A percentile compares a stretch with the other conserved stretches of the same genome.
These are phyloP conservation scores for Tyria jacobaeae DNA, from an alignment of 2,888 invertebrate genomes.

Conservation along the genomic window DNA sequence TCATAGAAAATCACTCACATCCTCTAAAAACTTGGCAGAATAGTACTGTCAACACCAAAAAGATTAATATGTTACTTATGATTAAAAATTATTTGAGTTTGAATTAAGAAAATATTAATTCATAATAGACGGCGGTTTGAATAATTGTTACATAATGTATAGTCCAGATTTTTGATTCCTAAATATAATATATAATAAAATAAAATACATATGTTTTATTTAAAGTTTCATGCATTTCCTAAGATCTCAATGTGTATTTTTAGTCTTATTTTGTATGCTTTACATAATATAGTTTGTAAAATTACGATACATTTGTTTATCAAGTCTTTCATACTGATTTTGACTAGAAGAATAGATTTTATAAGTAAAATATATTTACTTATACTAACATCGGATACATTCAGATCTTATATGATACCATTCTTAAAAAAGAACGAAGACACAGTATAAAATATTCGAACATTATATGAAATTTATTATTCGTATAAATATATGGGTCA, in stretches of 20 bases:
- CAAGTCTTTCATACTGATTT: slow-evolving; percentile 40
- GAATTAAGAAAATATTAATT: too few species aligned
- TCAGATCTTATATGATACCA: slow-evolving; percentile 1
- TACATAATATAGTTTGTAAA: slow-evolving; percentile 9
- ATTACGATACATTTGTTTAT: slow-evolving; percentile 18
- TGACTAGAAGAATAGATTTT: slow-evolving; percentile 45
- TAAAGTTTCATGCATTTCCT: background rate
- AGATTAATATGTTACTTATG: too few species aligned
- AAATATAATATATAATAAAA: background rate
- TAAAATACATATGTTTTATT: background rate
- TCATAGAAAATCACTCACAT: too few species aligned
- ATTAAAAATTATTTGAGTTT: too few species aligned
- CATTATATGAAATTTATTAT: background rate
- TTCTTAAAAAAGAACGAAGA: background rate
- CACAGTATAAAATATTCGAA: background rate
- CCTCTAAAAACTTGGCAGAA: too few species aligned
- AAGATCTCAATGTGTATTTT: background rate
- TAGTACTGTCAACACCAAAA: too few species aligned
- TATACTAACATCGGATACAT: slow-evolving; percentile 17
- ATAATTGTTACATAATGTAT: too few species aligned
- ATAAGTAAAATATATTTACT: slow-evolving; percentile 22
- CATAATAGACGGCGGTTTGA: too few species aligned
- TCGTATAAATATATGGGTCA: background rate
- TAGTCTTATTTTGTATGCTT: background rate
- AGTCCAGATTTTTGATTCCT: background rate